Base-by-base conservation (phyloP, 2,113 vertebrate species). In the Gulo gulo region DNA sequence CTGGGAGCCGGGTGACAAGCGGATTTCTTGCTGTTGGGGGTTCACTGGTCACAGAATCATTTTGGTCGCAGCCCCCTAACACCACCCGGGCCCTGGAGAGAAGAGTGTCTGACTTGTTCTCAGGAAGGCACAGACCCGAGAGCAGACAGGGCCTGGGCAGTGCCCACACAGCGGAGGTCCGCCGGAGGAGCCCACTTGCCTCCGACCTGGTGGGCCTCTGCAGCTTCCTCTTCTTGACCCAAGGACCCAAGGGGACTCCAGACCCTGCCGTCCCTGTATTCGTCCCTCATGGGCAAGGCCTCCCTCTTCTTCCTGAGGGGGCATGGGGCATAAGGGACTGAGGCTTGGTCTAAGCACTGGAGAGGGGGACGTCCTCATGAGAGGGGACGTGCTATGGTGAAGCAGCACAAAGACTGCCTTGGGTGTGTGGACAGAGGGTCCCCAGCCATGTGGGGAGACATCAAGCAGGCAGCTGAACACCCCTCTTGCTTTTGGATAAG, bases 101-200 rank as follows among this genome's bases (percentile, higher is more conserved):
- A 3, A 26, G 29, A 14, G 1, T 2, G 4, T 39, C 21, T 15
- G 5, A 36, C 0, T 65, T 4, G 12, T 2, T n/a, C 15, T 16
- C 1, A 1, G 69, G 63, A 15, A 8, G 39, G 12, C 42, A 0
- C 36, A 47, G 81, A 23, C 34, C 45, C 13, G 31, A 1, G 13
- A 13, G 31, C 1, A 18, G 45, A 26, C 1, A 0, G 29, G 7
- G 6, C 61, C 52, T 11, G 36, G 21, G 29, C 0, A 3, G 90
- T 4, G 2, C 21, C 23, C 8, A 0, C 26, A 1, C 23, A 21
- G n/a, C 31, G 7, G 42, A 18, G 42, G 42, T 26, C 69, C 8
- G 20, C 1, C 0, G 14, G 14, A 61, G 45, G n/a, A 16, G 10
- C 1, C 1, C 7, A 13, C 69, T 67, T 0, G 1, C 20, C 15